These are phyloP conservation scores for Coregonus ussuriensis DNA, from an alignment of 2,797 vertebrate genomes.

Conservation along the genomic window DNA sequence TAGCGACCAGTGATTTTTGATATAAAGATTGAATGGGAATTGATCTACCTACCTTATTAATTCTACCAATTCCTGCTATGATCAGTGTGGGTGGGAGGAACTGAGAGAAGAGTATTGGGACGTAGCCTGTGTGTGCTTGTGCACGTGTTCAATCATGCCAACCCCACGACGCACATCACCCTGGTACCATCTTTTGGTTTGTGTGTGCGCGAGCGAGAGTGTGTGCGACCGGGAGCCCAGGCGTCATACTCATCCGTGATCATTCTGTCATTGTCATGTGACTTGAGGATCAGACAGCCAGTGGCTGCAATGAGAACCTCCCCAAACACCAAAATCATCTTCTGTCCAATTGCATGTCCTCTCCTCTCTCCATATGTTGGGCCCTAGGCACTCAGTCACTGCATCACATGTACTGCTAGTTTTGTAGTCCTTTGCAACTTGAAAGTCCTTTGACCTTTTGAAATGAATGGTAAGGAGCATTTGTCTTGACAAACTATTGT, in stretches of 20 bases:
- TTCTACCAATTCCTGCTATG: background rate
- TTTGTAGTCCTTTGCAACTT: background rate
- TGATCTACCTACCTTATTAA: background rate
- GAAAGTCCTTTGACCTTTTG: background rate
- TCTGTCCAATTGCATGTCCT: background rate
- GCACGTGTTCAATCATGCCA: too few relatives aligned
- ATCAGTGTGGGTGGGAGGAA: too few relatives aligned
- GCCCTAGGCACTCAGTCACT: background rate
- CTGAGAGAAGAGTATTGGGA: too few relatives aligned
- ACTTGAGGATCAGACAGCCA: background rate
- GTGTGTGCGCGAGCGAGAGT: too few relatives aligned
- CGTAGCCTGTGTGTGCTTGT: too few relatives aligned
- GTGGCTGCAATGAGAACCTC: background rate
- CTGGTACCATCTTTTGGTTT: too few relatives aligned
- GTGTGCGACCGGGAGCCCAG: background rate
- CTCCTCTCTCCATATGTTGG: background rate
- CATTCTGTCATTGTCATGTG: background rate
- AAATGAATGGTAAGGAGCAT: background rate
- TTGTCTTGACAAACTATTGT: too few relatives aligned
- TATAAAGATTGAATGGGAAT: background rate
- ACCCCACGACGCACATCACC: too few relatives aligned
- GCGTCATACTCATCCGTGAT: background rate
- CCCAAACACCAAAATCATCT: background rate
- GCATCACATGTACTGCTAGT: background rate
- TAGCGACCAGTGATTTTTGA: background rate